Evolutionary conservation across 2,888 invertebrate genomes (phyloP).

Genomic region (Lacanobia oleracea): DNA sequence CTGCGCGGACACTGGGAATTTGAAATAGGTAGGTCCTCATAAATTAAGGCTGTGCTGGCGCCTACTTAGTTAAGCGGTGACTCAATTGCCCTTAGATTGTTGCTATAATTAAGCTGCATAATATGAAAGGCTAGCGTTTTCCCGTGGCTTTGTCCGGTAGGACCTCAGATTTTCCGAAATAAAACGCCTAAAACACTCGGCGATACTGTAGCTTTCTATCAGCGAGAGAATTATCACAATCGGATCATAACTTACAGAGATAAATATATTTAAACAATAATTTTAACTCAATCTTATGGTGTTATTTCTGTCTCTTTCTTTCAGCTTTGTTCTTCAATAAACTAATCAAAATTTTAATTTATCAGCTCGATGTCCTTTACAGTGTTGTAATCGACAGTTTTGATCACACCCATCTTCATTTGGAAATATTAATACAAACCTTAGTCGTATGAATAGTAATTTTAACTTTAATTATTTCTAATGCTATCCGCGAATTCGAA

Average conservation of each 20-base stretch:
- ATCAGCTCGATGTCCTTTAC: background rate
- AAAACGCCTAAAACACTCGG: too few species aligned
- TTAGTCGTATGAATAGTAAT: slow-evolving; percentile 2
- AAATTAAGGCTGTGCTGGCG: background rate
- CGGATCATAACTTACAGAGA: too few species aligned
- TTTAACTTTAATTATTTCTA: slow-evolving; percentile 24
- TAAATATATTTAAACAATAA: background rate
- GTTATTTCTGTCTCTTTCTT: background rate
- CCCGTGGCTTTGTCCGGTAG: too few species aligned
- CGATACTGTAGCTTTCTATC: background rate
- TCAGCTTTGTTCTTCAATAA: background rate
- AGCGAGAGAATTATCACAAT: too few species aligned
- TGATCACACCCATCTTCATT: background rate
- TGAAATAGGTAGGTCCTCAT: slow-evolving; percentile 5
- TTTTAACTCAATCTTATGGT: background rate
- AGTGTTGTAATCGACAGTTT: background rate
- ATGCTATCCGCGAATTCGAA: slow-evolving; percentile 14
- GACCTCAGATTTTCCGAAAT: too few species aligned
- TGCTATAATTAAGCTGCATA: slow-evolving; percentile 4
- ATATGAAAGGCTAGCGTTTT: background rate
- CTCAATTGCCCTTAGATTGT: slow-evolving; percentile 21
- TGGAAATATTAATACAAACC: background rate
- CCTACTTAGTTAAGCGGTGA: slow-evolving; percentile 2
- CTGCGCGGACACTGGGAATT: slow-evolving; percentile 23
- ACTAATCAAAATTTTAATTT: background rate